Evolutionary conservation across 2,113 vertebrate genomes (phyloP), one percentile per base, ranked within the genome.

Genomic region (Ranitomeya variabilis): DNA sequence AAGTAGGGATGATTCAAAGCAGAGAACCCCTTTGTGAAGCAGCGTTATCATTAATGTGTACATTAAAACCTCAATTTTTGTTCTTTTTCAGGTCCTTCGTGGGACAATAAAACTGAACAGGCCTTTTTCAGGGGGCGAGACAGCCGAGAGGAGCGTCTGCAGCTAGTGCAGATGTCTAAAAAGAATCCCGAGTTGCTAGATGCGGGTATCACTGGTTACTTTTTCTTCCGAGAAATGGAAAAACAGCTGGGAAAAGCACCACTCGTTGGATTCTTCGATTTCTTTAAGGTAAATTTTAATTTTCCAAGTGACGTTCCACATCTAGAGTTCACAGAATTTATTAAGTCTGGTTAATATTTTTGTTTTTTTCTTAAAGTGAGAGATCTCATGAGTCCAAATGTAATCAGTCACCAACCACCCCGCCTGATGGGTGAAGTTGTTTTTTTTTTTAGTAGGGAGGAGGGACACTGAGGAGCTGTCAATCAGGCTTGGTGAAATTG

Each of bases 211-310:
- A 99, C 97, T 0, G 96, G 95, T 0, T 99, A 96, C 93, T 99
- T 98, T 94, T 99, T 99, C 92, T 99, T 98, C 92, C 94, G 96
- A 85, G 97, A 99, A 89, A 92, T 95, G 87, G 97, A 99, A 91
- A 95, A 97, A 84, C 93, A 95, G 1, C 92, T 98, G 10, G 97
- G 97, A 54, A 99, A 96, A 92, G 93, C 94, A 18, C 93, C 94
- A 0, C 94, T 98, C 31, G 95, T 98, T 90, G 96, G 97, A 62
- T 99, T 99, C 94, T 99, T 99, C 93, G 97, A 99, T 93, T 99
- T 98, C 91, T 99, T 99, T 91, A 98, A 99, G 96, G 97, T 99
- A 93, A 69, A 83, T 78, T n/a, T 64, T 52, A n/a, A 23, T 80
- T 21, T 23, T n/a, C 5, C 37, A 45, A 45, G 37, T 45, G 37